Conservation (phyloP, 2,113 vertebrate species). For the Seriola dumerili region DNA sequence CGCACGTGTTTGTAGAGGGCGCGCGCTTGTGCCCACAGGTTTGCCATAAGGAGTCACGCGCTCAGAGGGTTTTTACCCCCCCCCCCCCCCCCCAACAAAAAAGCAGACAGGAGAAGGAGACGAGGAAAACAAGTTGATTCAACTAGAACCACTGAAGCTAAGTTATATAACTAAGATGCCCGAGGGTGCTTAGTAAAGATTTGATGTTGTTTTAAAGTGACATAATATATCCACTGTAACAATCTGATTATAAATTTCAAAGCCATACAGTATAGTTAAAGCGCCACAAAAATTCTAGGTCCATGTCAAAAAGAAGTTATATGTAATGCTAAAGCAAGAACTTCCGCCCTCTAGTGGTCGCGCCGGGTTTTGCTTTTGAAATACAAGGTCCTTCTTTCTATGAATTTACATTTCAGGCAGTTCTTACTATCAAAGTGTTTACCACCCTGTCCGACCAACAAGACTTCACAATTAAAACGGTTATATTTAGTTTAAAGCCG, state of each 20-base stretch:
- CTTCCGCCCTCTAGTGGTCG: constrained; percentile 58
- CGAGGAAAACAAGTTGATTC: neutral
- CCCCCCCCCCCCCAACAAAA: neutral
- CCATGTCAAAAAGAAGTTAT: neutral
- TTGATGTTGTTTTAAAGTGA: too few species aligned
- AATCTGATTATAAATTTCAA: neutral
- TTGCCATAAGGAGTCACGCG: constrained; percentile 65
- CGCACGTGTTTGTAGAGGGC: neutral
- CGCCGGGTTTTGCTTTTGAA: neutral
- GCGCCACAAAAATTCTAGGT: neutral
- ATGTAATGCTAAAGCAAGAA: neutral
- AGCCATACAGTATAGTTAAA: neutral
- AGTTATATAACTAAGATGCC: neutral
- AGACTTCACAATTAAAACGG: fast-evolving
- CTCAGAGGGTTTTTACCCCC: neutral
- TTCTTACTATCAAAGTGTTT: fast-evolving
- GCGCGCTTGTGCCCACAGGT: constrained; percentile 38
- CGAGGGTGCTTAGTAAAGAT: neutral
- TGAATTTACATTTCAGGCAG: neutral
- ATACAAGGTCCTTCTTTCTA: fast-evolving
- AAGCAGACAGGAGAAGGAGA: neutral
- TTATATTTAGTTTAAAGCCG: neutral
- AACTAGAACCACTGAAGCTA: neutral
- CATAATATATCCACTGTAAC: neutral
- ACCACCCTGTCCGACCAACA: too few species aligned